phyloP scores from a whole-genome alignment of 2,797 vertebrate genomes.

The Coccyzus lansbergi region DNA sequence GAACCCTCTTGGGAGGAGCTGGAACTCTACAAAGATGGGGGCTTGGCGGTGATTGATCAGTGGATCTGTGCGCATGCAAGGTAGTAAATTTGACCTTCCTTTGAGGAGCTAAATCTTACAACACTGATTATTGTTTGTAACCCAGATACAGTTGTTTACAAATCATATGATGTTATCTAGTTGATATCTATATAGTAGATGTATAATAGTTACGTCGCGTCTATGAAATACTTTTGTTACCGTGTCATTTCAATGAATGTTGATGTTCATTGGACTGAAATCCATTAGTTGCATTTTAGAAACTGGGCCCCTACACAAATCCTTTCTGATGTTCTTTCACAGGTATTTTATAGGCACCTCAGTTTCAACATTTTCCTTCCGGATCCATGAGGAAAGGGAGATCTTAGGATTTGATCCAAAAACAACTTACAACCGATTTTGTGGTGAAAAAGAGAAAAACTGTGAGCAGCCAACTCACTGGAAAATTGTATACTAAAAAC shows the following conservation, averaged over 20 bases:
- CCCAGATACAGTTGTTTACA: background rate
- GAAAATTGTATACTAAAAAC: conserved; percentile 88
- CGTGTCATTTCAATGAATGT: background rate
- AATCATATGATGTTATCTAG: background rate
- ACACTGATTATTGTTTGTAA: background rate
- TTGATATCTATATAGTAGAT: background rate
- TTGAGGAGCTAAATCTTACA: background rate
- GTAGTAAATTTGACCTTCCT: conserved; percentile 67
- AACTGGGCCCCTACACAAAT: background rate
- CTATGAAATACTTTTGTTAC: background rate
- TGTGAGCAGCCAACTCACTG: conserved; percentile 98
- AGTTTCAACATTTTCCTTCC: conserved; percentile 96
- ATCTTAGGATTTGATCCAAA: conserved; percentile 94
- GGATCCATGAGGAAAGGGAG: conserved; percentile 96
- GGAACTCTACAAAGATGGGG: conserved; percentile 91
- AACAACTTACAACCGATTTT: conserved; percentile 95
- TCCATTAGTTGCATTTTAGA: background rate
- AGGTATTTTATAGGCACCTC: conserved; percentile 96
- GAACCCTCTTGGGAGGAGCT: conserved; percentile 88
- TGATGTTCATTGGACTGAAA: background rate
- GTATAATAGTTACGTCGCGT: background rate
- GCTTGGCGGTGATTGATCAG: conserved; percentile 96
- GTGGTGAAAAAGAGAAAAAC: conserved; percentile 88
- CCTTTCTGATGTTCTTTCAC: background rate
- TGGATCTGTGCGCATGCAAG: conserved; percentile 97